A percentile compares a stretch with the other conserved stretches of the same genome.
Evolutionary conservation across 2,113 vertebrate genomes (phyloP).

Genomic region (Onychostruthus taczanowskii): DNA sequence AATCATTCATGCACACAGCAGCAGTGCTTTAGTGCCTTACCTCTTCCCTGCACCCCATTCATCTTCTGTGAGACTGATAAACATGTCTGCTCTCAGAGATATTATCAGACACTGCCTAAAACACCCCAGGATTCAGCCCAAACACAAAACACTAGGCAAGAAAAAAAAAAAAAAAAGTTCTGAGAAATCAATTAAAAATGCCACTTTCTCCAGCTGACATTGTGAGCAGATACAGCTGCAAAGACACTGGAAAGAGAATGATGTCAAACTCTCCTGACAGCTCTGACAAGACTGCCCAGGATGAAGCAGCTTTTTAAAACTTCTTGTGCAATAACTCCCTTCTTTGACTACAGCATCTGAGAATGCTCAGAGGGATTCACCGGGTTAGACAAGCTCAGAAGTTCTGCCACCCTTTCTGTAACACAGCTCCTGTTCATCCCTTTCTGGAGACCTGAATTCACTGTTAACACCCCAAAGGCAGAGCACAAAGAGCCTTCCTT

Average conservation of each 20-base stretch:
- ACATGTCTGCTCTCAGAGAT: background rate
- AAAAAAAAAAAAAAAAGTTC: background rate
- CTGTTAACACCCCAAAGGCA: rapidly evolving
- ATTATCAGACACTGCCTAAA: background rate
- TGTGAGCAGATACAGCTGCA: background rate
- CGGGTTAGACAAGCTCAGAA: background rate
- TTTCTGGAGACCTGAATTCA: background rate
- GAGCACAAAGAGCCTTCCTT: background rate
- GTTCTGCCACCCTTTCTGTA: background rate
- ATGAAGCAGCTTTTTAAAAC: background rate
- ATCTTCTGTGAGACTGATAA: background rate
- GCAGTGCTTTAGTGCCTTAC: rapidly evolving
- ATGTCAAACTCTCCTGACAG: background rate
- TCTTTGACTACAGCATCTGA: background rate
- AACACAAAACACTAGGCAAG: background rate
- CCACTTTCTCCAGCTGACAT: background rate
- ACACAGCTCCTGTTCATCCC: background rate
- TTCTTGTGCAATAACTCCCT: background rate
- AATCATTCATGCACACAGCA: background rate
- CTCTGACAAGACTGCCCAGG: background rate
- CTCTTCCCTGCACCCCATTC: background rate
- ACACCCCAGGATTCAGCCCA: background rate
- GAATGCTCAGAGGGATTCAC: background rate
- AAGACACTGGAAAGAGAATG: background rate
- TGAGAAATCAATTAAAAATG: slow-evolving; percentile 5